Base-by-base conservation (phyloP, 2,113 vertebrate genomes). In the Lampris incognitus region DNA sequence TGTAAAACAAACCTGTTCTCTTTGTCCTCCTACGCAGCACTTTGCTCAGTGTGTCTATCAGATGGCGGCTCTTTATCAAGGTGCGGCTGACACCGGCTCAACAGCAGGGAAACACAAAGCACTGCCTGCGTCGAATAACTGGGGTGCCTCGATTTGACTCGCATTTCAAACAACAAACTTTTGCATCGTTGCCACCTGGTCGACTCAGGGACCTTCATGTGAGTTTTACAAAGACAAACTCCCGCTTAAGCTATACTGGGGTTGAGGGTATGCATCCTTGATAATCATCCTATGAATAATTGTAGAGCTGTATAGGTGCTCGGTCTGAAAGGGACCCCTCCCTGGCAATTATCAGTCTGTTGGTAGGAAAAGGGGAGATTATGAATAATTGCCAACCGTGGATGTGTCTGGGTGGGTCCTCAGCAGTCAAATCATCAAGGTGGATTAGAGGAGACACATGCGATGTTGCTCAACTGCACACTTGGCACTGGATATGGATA, bases 1-100 rank as follows among this genome's bases (percentile, higher is more conserved):
- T 94, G 90, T 93, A 93, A 94, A 94, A 94, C 92, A 94, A 93
- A 88, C 90, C 91, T 80, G 86, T 88, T 94, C 73, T 92, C 90
- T 92, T 93, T 93, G 91, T 93, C 84, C 84, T 87, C 90, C 88
- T 90, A 88, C 88, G 83, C 90, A 88, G 79, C 83, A 83, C 87
- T 93, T 89, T 91, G 79, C 88, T 85, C 87, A 87, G 76, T 75
- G 60, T 81, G 81, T 93, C 89, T 92, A 92, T 93, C 91, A 93
- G 87, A 92, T 93, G 92, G 89, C 84, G 69, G 85, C 87, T 91
- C 88, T 90, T 89, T 93, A 92, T 90, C 88, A 91, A 93, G 91
- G 92, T 83, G 92, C 93, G 92, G 91, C 90, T 78, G 84, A 84
- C 79, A 82, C 83, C 38, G 88, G 83, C 87, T 89, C 79, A 77